Evolutionary conservation across 2,888 invertebrate genomes (phyloP).

Genomic region (Brenthis daphne): DNA sequence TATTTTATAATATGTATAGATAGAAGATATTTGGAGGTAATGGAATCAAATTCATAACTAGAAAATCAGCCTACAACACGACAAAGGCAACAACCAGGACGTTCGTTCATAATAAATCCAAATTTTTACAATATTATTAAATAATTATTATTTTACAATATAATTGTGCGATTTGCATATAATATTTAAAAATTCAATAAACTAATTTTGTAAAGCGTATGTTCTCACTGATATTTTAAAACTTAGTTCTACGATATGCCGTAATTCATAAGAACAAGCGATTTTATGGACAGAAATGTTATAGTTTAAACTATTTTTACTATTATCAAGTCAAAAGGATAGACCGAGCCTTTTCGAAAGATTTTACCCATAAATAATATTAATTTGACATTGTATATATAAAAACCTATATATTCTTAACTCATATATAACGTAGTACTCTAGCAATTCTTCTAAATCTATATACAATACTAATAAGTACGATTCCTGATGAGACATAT

Average conservation of each 20-base stretch:
- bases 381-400: conserved; percentile 7
- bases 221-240: conserved; percentile 42
- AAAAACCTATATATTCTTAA: conserved; percentile 13
- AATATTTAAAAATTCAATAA: conserved; percentile 33
- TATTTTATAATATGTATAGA: background rate
- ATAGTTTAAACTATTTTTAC: conserved; percentile 25
- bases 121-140: conserved; percentile 12
- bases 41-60: background rate
- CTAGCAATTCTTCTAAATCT: conserved; percentile 15
- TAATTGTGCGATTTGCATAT: conserved; percentile 42
- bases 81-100: conserved; percentile 10
- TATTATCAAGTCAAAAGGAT: conserved; percentile 12
- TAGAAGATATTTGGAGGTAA: too few relatives aligned
- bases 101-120: background rate
- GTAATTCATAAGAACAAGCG: conserved; percentile 39
- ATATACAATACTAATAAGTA: conserved; percentile 7
- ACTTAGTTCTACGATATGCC: conserved; percentile 40
- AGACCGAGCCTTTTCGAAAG: conserved; percentile 15
- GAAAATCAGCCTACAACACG: background rate
- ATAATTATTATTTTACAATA: conserved; percentile 29
- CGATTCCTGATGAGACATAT: background rate
- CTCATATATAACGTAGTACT: conserved; percentile 2
- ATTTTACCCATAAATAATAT: conserved; percentile 5
- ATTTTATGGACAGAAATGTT: conserved; percentile 30
- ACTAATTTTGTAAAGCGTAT: conserved; percentile 45